phyloP scores from a whole-genome alignment of 2,113 vertebrate genomes.

The Gorsachius goisagi region DNA sequence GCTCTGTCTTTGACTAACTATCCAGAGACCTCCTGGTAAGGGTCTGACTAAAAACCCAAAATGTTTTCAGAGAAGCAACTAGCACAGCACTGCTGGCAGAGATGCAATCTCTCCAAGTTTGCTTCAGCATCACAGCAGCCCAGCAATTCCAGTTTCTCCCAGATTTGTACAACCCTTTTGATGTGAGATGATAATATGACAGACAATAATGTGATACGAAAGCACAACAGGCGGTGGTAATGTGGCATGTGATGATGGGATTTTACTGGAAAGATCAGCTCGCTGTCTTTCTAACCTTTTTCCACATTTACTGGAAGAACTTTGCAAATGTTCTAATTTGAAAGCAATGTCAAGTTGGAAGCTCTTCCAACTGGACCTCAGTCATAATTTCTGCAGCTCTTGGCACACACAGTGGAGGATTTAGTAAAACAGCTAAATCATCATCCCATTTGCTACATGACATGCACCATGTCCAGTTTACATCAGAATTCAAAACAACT shows the following conservation, averaged over 20 bases:
- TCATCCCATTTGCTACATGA: slow-evolving; percentile 3
- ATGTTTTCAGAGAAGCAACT: background rate
- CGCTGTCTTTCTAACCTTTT: background rate
- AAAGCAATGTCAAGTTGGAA: slow-evolving; percentile 38
- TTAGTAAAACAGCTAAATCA: slow-evolving; percentile 30
- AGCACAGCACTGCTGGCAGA: background rate
- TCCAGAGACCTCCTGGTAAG: background rate
- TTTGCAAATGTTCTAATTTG: slow-evolving; percentile 24
- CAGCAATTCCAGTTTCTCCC: background rate
- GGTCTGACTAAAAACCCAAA: background rate
- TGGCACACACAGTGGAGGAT: background rate
- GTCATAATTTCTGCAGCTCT: slow-evolving; percentile 24
- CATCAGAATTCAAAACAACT: background rate
- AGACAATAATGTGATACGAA: background rate
- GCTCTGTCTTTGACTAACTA: background rate
- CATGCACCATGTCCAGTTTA: background rate
- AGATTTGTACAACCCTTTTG: background rate
- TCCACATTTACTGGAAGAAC: slow-evolving; percentile 31
- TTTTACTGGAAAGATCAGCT: slow-evolving; percentile 17
- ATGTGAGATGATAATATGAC: background rate
- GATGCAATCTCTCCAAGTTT: background rate
- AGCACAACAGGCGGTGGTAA: background rate
- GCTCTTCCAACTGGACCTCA: slow-evolving; percentile 31
- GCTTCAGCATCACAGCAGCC: background rate
- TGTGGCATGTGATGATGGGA: background rate